Evolutionary conservation across 2,113 vertebrate species (phyloP).

Genomic region (Platysternon megacephalum): DNA sequence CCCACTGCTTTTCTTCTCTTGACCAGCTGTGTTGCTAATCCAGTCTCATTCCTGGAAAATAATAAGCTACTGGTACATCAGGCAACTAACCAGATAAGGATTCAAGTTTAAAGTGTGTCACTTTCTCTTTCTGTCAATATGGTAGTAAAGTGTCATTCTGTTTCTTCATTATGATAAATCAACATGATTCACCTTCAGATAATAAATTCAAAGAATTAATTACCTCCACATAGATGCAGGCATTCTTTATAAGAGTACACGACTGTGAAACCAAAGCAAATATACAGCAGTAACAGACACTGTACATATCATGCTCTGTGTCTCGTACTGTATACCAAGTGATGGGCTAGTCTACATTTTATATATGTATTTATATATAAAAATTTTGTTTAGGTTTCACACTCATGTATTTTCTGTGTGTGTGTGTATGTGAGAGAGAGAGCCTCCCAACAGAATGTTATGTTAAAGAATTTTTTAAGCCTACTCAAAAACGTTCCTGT

Average conservation of each 20-base stretch:
- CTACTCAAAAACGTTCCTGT: not conserved
- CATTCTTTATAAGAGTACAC: not conserved
- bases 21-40: not conserved
- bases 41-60: constrained; percentile 3
- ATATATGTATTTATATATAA: not conserved
- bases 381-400: too few relatives aligned
- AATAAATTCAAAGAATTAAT: constrained; percentile 3
- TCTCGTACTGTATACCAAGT: too few relatives aligned
- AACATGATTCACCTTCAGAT: not conserved
- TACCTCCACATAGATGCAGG: not conserved
- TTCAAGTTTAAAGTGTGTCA: not conserved
- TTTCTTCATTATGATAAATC: constrained; percentile 1
- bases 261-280: not conserved
- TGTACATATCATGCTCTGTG: too few relatives aligned
- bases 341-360: not conserved
- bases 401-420: too few relatives aligned
- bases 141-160: not conserved
- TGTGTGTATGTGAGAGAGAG: too few relatives aligned
- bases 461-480: not conserved
- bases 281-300: too few relatives aligned
- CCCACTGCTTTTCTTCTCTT: not conserved
- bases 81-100: not conserved
- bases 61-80: not conserved
- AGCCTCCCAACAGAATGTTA: not conserved
- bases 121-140: not conserved